Base-by-base conservation (phyloP, 2,113 vertebrate genomes). In the Thermophis baileyi region DNA sequence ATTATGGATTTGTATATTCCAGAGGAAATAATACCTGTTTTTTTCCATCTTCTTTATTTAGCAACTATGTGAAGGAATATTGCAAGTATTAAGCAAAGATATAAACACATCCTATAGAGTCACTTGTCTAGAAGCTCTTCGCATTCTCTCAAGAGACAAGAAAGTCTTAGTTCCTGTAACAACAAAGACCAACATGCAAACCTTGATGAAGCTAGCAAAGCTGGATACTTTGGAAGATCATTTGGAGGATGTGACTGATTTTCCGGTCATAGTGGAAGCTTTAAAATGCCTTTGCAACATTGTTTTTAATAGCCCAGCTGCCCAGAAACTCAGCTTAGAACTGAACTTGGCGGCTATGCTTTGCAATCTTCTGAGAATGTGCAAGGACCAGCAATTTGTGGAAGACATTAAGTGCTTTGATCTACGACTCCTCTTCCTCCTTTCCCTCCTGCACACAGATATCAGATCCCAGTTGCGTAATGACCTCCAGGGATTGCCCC, bases 241-340 rank as follows among this genome's bases (percentile, higher is more conserved):
- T 92, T 95, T 98, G 89, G 98, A 98, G 30, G 98, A 98, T 92
- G 96, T 89, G 49, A 96, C 96, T 69, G 98, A 98, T 94, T 98
- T 98, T 95, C 98, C 98, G 50, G 98, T 99, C 95, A 98, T 98
- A 92, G 98, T 99, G 96, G 99, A 99, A 97, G 99, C 99, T 25
- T 97, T 99, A 90, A 99, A 99, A 98, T 99, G 99, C 97, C 98
- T 99, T 89, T 99, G 99, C 97, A 99, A 99, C 55, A 98, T 99
- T 55, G 97, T 99, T 93, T 99, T 98, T 97, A 99, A 99, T 96
- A 99, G 99, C 91, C 96, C 98, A 50, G 97, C 97, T 25, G 99
- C 99, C 57, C 99, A 99, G 97, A 98, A 99, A 97, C 98, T 99
- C 40, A 98, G 99, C 49, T 98, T 98, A 91, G 99, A 99, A 63